Base-by-base conservation (phyloP, 2,113 vertebrate species). In the Andinoacara biseriatus region DNA sequence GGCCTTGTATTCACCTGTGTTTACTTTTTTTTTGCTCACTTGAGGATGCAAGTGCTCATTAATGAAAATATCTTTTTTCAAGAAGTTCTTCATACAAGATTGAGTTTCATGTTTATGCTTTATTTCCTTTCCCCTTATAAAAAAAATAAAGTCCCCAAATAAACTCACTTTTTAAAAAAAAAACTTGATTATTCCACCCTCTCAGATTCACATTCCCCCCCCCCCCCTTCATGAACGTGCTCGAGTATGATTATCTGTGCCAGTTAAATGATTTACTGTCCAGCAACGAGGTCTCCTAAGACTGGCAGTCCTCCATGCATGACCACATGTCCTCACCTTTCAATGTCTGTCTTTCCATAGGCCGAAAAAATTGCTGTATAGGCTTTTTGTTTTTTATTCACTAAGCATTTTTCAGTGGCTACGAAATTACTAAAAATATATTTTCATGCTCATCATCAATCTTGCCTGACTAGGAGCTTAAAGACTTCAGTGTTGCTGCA, bases 261-360 rank as follows among this genome's bases (percentile, higher is more conserved):
- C 18, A 14, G 76, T 81, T 88, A 76, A 86, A 90, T 90, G 87
- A 93, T 93, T 91, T 91, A 91, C 83, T 88, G 84, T 65, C 77
- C 43, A 58, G 61, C 10, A 33, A 52, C 24, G 22, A 81, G 80
- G 72, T 82, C 85, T 87, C 77, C 72, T 13, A 75, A 87, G 85
- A 91, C 83, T 93, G 90, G 84, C 83, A 76, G 77, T 87, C 86
- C 60, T 89, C 89, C 90, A 90, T 93, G 91, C 92, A 92, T 92
- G 93, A 93, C 92, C 80, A 91, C 88, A 85, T 90, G 91, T 92
- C 91, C 74, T 61, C 63, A 82, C 40, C 58, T 81, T 85, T 90
- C 79, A 88, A 76, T 57, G 20, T 88, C 87, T 92, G 80, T 78
- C 76, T 77, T 65, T 63, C 38, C 20, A 60, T 40, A 24, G 4